Evolutionary conservation across 2,888 invertebrate genomes (phyloP).

Genomic region (Tiliacea citrago): DNA sequence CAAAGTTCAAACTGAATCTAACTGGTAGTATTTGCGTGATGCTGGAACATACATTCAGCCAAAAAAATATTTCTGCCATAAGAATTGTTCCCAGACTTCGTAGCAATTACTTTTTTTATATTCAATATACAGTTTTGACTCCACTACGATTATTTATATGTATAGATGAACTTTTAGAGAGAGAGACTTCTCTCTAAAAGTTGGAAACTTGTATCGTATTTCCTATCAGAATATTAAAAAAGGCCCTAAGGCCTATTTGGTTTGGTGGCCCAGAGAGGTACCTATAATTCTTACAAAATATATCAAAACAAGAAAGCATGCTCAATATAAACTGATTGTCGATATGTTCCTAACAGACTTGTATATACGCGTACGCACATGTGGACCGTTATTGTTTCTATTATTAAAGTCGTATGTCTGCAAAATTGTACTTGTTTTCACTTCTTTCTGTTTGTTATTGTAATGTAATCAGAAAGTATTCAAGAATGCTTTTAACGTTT

Average conservation of each 20-base stretch:
- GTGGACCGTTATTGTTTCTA: conserved; percentile 28
- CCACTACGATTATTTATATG: too few relatives aligned
- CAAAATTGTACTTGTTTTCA: conserved; percentile 33
- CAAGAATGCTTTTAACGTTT: conserved; percentile 43
- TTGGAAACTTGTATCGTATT: neutral
- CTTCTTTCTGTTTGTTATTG: conserved; percentile 36
- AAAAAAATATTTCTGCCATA: too few relatives aligned
- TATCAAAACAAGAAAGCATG: neutral
- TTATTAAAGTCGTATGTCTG: conserved; percentile 27
- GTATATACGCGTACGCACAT: neutral
- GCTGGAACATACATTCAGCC: too few relatives aligned
- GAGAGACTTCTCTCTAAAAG: neutral
- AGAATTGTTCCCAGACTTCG: too few relatives aligned
- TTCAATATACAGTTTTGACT: too few relatives aligned
- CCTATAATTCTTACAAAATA: conserved; percentile 3
- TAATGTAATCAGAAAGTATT: conserved; percentile 42
- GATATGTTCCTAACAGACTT: conserved; percentile 20
- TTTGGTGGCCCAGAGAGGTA: too few relatives aligned
- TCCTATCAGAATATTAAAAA: neutral
- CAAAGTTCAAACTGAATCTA: too few relatives aligned
- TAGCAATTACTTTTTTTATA: too few relatives aligned
- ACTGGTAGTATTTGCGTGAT: too few relatives aligned
- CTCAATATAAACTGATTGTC: conserved; percentile 7
- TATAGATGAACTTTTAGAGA: neutral
- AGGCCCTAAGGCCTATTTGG: neutral